Base-by-base conservation (phyloP, 2,888 invertebrate species). In the Caradrina clavipalpis region DNA sequence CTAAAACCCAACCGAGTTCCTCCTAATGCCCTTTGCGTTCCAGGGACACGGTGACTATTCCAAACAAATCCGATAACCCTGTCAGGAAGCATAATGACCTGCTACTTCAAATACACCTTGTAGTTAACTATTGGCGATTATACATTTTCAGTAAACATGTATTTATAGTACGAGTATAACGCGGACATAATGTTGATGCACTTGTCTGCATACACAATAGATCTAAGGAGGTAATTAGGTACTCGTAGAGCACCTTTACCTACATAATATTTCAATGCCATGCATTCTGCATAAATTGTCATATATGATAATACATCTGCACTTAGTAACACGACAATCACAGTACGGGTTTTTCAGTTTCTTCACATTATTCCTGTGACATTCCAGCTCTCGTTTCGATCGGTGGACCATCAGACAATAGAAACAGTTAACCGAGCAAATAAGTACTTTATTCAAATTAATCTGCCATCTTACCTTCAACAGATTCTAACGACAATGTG, bases 131-230 rank as follows among this genome's bases (percentile, higher is more conserved):
- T 51, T 50, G 66, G 26, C 59, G 54, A 62, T 42, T 47, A n/a
- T 42, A 22, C 50, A 47, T 8, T 71, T 76, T 80, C 66, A 62
- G 56, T 70, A 76, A 78, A 80, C 72, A 76, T 53, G 8, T n/a
- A 54, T 35, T 55, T 19, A 53, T 21, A 60, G 42, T 42, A 13
- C n/a, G n/a, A 7, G n/a, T 21, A 51, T 58, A 59, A 53, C 13
- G 51, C 39, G 61, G 65, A 60, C 45, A 70, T 65, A 55, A 76
- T 26, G 31, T 49, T 55, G 65, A 59, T 76, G 64, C 76, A 76
- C 47, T 19, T 42, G 61, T 53, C 21, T 76, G 62, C 62, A 80
- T 77, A 47, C 65, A 76, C 31, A 63, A 70, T 26, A 69, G 47
- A 39, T 2, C 6, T 45, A 45, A 45, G 45, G 17, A 17, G 4